Conservation (phyloP, 2,113 vertebrate species). For the Pomatorhinus ruficollis region DNA sequence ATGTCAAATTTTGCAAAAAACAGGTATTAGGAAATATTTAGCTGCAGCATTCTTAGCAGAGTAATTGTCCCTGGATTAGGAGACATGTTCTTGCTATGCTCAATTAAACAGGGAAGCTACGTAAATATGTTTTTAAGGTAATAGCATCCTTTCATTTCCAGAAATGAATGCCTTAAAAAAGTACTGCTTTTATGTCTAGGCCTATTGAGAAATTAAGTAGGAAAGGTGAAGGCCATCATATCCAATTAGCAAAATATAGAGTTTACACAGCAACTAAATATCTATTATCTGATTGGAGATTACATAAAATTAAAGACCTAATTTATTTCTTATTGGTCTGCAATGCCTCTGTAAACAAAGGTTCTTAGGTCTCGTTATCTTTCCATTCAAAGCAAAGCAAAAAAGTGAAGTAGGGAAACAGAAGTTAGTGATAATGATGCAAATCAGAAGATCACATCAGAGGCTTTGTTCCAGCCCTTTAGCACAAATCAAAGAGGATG, state of each 20-base stretch:
- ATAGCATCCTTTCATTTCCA: background rate
- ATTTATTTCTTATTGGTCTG: background rate
- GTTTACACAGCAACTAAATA: background rate
- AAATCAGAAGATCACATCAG: background rate
- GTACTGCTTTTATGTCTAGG: background rate
- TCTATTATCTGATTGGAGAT: background rate
- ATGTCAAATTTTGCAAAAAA: background rate
- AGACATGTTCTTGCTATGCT: background rate
- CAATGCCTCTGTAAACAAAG: background rate
- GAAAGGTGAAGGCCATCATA: background rate
- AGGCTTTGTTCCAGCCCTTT: background rate
- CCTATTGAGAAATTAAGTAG: background rate
- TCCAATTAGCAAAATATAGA: background rate
- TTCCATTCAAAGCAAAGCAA: background rate
- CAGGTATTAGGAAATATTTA: background rate
- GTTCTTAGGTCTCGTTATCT: background rate
- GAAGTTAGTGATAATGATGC: background rate
- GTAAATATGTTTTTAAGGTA: background rate
- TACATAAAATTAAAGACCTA: background rate
- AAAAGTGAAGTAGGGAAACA: background rate
- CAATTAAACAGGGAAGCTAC: background rate
- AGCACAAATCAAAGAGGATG: background rate
- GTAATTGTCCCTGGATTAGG: background rate
- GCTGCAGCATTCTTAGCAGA: background rate
- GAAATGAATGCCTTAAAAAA: background rate